Evolutionary conservation across 2,797 vertebrate species (phyloP), one percentile per base, ranked within the genome.

Genomic region (Selene dorsalis): DNA sequence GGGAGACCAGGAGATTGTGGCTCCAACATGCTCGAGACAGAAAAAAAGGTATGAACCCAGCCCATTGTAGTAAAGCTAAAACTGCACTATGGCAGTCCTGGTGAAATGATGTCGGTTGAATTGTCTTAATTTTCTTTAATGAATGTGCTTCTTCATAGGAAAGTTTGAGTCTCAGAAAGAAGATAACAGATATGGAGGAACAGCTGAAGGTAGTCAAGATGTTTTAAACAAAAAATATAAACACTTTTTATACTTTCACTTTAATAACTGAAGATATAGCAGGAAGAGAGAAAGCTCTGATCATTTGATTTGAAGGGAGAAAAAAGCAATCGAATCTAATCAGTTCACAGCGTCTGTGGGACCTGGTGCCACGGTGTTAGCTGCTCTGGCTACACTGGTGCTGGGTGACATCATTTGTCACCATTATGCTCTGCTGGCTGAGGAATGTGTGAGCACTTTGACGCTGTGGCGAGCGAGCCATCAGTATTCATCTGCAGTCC

Each of bases 131-230:
- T 35, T 48, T 69, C 18, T 76, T 64, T 24, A 56, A 60, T 45
- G 17, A 62, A 63, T 73, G 10, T 64, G 63, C 20, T 69, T 62
- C 53, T 30, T 77, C 18, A 32, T 85, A 98, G 97, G 97, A 96
- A 90, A 96, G 95, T 71, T 92, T 94, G 89, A 94, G 92, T 85
- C 90, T 98, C 84, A 96, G 97, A 91, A 96, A 96, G 91, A 97
- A 92, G 83, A 96, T 98, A 88, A 96, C 96, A 0, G 96, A 98
- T 76, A 97, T 98, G 96, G 97, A 98, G 74, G 97, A 97, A 69
- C 96, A 98, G 82, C 92, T 98, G 85, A 98, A 98, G 97, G 97
- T 98, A 96, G 69, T 43, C 66, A 10, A 48, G 13, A 45, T 38
- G 14, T 55, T 64, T 63, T 13, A 41, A 28, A 41, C 45, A 56